Percentiles rank a stretch among this genome's conserved stretches.
Conservation (phyloP, 2,888 invertebrate genomes). For the Drosophila macrospina region DNA sequence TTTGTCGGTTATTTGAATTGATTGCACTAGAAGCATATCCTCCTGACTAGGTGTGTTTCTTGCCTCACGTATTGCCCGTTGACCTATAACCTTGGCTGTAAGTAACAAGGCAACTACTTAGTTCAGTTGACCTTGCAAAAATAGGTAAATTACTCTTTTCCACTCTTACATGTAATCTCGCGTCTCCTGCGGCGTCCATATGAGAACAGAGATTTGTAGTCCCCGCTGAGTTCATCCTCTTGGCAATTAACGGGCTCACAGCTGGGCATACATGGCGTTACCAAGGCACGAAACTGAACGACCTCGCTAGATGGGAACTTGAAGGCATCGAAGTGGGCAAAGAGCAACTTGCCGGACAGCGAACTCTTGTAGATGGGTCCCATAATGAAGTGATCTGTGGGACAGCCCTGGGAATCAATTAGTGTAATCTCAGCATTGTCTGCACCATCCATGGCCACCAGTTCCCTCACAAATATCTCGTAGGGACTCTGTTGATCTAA, state of each 20-base stretch:
- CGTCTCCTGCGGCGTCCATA: constrained; percentile 91
- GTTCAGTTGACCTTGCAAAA: neutral
- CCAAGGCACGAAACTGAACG: constrained; percentile 97
- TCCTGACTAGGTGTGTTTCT: constrained; percentile 87
- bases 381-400: constrained; percentile 97
- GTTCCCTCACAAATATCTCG: constrained; percentile 96
- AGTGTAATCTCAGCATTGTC: constrained; percentile 96
- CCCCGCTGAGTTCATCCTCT: constrained; percentile 91
- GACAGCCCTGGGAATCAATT: constrained; percentile 95
- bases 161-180: constrained; percentile 85
- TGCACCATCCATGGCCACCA: constrained; percentile 97
- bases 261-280: constrained; percentile 96
- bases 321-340: constrained; percentile 97
- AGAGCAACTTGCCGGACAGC: constrained; percentile 91
- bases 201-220: constrained; percentile 92
- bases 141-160: constrained; percentile 1
- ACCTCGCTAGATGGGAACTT: constrained; percentile 97
- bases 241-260: constrained; percentile 97
- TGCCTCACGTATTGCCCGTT: constrained; percentile 79
- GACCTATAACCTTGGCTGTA: constrained; percentile 23
- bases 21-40: constrained; percentile 94
- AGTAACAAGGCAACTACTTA: neutral
- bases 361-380: constrained; percentile 94
- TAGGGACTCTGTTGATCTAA: constrained; percentile 96
- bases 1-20: constrained; percentile 96